Evolutionary conservation across 2,797 vertebrate genomes (phyloP).

Genomic region (Simalia tracyae): DNA sequence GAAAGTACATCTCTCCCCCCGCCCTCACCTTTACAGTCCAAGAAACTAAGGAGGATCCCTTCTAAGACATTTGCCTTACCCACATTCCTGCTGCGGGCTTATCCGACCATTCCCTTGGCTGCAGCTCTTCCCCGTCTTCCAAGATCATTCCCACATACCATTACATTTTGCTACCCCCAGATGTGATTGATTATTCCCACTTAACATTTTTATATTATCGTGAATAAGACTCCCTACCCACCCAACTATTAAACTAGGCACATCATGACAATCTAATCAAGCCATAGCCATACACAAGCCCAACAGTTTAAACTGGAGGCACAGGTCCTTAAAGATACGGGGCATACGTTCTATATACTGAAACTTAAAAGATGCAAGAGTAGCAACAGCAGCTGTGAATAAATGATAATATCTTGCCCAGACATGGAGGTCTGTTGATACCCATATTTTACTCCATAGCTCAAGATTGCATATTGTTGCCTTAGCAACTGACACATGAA

Average conservation of each 20-base stretch:
- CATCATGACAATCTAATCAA: neutral
- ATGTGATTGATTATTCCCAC: neutral
- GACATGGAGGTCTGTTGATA: neutral
- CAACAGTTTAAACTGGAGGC: neutral
- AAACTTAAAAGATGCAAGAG: constrained; percentile 4
- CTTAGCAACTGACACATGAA: constrained; percentile 58
- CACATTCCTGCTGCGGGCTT: neutral
- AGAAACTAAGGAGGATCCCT: neutral
- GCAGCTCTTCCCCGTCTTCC: neutral
- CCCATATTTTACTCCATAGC: constrained; percentile 50
- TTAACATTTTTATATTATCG: constrained; percentile 5
- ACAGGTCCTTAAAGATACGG: neutral
- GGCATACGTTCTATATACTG: neutral
- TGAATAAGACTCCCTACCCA: neutral
- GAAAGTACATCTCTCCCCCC: neutral
- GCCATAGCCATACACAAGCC: neutral
- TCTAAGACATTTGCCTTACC: neutral
- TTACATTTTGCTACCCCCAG: neutral
- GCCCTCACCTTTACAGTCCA: neutral
- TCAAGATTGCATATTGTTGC: constrained; percentile 51
- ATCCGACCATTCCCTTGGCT: neutral
- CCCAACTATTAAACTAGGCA: neutral
- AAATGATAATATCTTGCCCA: neutral
- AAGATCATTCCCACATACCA: neutral
- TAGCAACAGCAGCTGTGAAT: constrained; percentile 18